A percentile compares a stretch with the other conserved stretches of the same genome.
phyloP scores from a whole-genome alignment of 2,797 vertebrate species.

The Muscicapa striata region DNA sequence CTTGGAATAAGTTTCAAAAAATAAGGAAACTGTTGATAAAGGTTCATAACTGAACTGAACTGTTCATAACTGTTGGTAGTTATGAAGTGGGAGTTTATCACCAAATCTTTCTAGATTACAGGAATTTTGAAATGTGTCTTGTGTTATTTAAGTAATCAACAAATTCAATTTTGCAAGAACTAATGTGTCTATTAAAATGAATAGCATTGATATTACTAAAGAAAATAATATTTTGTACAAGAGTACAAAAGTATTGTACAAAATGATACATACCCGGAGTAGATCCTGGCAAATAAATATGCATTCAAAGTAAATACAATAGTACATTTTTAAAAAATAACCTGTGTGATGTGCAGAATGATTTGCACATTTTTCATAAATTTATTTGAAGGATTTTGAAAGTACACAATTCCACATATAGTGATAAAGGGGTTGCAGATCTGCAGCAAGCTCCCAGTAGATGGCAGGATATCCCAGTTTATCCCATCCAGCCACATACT shows the following conservation, averaged over 20 bases:
- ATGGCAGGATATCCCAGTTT: slow-evolving; percentile 70
- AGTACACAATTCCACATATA: fast-evolving
- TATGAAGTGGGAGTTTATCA: background rate
- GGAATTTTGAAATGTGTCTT: background rate
- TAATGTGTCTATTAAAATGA: background rate
- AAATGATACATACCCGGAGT: background rate
- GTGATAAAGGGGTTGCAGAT: background rate
- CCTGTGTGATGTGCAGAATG: fast-evolving
- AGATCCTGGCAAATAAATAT: background rate
- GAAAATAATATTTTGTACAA: background rate
- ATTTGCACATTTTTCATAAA: background rate
- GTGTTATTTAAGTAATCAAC: background rate
- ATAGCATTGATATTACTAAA: background rate
- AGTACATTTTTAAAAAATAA: background rate
- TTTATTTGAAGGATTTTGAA: background rate
- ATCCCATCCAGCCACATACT: background rate
- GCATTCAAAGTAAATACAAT: background rate
- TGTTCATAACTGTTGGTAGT: background rate
- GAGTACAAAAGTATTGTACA: background rate
- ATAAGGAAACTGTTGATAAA: background rate
- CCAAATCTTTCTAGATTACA: background rate
- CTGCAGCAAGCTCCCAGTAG: slow-evolving; percentile 66
- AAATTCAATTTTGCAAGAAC: background rate
- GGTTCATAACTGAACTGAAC: too few relatives aligned
- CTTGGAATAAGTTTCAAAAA: background rate